phyloP scores from a whole-genome alignment of 2,113 vertebrate species.

The Thermophis baileyi region DNA sequence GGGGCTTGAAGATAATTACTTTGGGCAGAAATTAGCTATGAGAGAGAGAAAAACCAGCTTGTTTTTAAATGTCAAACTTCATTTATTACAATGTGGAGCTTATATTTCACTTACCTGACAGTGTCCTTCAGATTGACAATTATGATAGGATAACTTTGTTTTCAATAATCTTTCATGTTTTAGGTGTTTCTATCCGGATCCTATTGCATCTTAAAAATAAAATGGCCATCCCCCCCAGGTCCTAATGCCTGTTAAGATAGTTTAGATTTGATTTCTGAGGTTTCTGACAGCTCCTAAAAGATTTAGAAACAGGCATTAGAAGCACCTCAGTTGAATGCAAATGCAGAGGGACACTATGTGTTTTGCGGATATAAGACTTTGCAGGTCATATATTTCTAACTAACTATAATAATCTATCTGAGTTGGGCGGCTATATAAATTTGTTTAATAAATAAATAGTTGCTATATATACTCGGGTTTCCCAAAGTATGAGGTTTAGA shows the following conservation, averaged over 20 bases:
- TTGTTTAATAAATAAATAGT: neutral
- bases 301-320: conserved; percentile 74
- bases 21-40: conserved; percentile 58
- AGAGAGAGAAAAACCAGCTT: conserved; percentile 29
- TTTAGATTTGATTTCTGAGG: conserved; percentile 75
- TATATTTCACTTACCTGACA: conserved; percentile 59
- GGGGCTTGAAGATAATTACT: conserved; percentile 49
- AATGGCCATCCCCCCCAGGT: conserved; percentile 49
- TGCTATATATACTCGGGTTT: neutral
- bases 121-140: conserved; percentile 66
- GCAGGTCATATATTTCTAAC: conserved; percentile 69
- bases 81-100: conserved; percentile 57
- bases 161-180: conserved; percentile 66
- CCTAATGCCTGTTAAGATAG: conserved; percentile 64
- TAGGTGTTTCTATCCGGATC: conserved; percentile 60
- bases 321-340: conserved; percentile 63
- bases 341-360: conserved; percentile 39
- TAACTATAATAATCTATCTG: neutral
- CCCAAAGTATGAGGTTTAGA: neutral
- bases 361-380: conserved; percentile 65
- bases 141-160: conserved; percentile 63
- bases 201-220: conserved; percentile 71
- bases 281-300: conserved; percentile 76
- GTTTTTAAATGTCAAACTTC: conserved; percentile 57
- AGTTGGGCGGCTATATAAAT: neutral